Evolutionary conservation across 2,797 vertebrate species (phyloP).

Genomic region (Megalops cyprinoides): DNA sequence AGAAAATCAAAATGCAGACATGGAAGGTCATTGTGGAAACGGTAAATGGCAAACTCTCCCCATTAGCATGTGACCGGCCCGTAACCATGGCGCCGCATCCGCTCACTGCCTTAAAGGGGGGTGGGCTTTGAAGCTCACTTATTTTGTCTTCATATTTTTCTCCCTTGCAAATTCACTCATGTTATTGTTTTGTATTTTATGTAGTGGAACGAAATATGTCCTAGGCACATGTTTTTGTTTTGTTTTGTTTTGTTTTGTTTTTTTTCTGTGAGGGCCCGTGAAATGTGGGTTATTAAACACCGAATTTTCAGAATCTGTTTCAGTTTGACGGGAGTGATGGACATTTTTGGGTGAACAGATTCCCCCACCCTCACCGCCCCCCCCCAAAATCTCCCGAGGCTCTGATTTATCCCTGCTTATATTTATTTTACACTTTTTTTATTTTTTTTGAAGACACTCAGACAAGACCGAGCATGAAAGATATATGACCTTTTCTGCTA

Average conservation of each 20-base stretch:
- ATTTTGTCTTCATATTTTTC: too few species aligned
- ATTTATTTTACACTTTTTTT: constrained; percentile 66
- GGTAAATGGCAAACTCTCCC: constrained; percentile 1
- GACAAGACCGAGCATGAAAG: constrained; percentile 73
- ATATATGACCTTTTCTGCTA: constrained; percentile 62
- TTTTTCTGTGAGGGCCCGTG: constrained; percentile 37
- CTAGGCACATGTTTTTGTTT: too few species aligned
- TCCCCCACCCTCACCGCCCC: too few species aligned
- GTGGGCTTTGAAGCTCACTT: too few species aligned
- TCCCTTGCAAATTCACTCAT: too few species aligned
- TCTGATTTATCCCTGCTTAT: constrained; percentile 73
- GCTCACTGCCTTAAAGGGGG: too few species aligned
- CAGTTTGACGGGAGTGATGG: constrained; percentile 48
- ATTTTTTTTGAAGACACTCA: constrained; percentile 54
- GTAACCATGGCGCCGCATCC: too few species aligned
- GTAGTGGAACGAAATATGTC: too few species aligned
- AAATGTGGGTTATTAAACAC: constrained; percentile 46
- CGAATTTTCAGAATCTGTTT: constrained; percentile 72
- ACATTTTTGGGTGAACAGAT: constrained; percentile 62
- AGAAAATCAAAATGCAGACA: constrained; percentile 33
- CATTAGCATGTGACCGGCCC: constrained; percentile 9
- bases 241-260: background rate
- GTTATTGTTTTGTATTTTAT: too few species aligned
- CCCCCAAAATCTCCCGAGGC: constrained; percentile 68
- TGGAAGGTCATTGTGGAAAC: constrained; percentile 25